Base-by-base conservation (phyloP, 2,113 vertebrate genomes). In the Strix uralensis region DNA sequence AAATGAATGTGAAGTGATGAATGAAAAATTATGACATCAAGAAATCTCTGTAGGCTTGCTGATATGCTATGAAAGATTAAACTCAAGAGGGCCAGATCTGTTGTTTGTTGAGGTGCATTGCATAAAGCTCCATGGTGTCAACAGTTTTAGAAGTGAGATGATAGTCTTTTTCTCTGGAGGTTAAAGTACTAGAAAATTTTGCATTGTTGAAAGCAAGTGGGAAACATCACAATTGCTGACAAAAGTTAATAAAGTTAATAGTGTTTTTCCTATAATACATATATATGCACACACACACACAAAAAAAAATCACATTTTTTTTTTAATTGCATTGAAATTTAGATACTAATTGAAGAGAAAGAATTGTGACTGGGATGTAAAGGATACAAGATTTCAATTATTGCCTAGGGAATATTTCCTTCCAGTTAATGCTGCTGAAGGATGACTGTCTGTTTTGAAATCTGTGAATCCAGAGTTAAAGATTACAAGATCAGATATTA, bases 271-370 rank as follows among this genome's bases (percentile, higher is more conserved):
- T 82, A 7, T 15, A 67, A 54, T 40, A 32, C 4, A 11, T 52
- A 34, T 15, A 32, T n/a, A 38, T 5, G 18, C 14, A 58, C 15
- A 57, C 4, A 30, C 32, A 30, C 4, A 61, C 5, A 57, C 5
- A 38, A 5, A 40, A 2, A 65, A 4, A 72, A 16, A 10, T 23
- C 20, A 8, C 1, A 38, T 42, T 3, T 15, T 1, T 42, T 15
- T 81, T 54, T 58, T 79, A 42, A 72, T 21, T 61, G 6, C n/a
- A 11, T 59, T 46, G 44, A 83, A 63, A 80, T 17, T 22, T 47
- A 65, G 15, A 25, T 42, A 62, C 15, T 55, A 51, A 40, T 25
- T 66, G 34, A 79, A 22, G 26, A 80, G 36, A 67, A 87, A 69
- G 26, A 62, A 81, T 4, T 54, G 25, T 63, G 57, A 59, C 17